phyloP scores from a whole-genome alignment of 1,140 invertebrate genomes.

The Laupala kohalensis region DNA sequence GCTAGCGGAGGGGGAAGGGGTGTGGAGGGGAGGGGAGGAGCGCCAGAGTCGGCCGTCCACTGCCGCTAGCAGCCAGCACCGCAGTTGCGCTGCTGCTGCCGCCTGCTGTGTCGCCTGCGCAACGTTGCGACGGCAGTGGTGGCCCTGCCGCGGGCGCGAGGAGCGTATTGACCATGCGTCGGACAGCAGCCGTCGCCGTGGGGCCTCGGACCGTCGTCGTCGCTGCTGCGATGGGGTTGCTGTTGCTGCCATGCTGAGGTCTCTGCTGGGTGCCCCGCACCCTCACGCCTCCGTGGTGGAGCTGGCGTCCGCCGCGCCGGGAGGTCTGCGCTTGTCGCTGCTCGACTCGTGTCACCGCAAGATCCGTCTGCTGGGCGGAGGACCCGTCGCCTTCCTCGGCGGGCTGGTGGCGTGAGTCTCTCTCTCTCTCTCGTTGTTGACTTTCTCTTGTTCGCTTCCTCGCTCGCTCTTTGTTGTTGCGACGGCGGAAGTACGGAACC shows the following conservation, averaged over 20 bases:
- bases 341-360: slow-evolving; percentile 57
- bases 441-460: no score
- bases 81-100: slow-evolving; percentile 1
- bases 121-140: no score
- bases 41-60: no score
- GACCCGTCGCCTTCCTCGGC: slow-evolving; percentile 46
- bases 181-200: neutral
- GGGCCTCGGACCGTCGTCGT: neutral
- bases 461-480: no score
- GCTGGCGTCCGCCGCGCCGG: neutral
- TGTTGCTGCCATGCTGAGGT: slow-evolving; percentile 3
- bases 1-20: neutral
- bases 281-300: slow-evolving; percentile 1
- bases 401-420: slow-evolving; percentile 57
- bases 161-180: no score
- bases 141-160: no score
- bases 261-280: slow-evolving; percentile 2
- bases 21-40: no score
- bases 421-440: no score
- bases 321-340: slow-evolving; percentile 37
- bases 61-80: no score
- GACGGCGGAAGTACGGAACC: no score
- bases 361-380: slow-evolving; percentile 47
- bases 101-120: no score
- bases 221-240: neutral